Evolutionary conservation across 2,888 invertebrate species (phyloP).

Genomic region (Hirtodrosophila confusa): DNA sequence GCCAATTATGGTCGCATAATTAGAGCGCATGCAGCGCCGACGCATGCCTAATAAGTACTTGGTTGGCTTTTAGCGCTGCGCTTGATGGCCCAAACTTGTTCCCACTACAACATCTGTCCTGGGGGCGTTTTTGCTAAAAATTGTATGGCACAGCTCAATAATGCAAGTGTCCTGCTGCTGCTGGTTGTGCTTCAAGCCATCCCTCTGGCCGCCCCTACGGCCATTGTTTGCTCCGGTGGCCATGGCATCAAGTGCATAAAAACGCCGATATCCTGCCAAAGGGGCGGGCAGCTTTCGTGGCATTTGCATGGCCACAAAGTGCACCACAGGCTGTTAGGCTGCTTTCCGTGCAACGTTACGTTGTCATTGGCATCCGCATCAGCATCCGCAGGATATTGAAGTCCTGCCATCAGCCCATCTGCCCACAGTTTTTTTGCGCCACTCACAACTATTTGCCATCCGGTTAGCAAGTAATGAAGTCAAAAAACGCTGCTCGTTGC

Average conservation of each 20-base stretch:
- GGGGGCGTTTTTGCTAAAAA: slow-evolving; percentile 45
- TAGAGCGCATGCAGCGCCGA: slow-evolving; percentile 55
- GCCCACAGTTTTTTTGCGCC: slow-evolving; percentile 1
- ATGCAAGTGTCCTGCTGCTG: slow-evolving; percentile 39
- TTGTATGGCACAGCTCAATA: slow-evolving; percentile 50
- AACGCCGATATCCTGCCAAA: slow-evolving; percentile 61
- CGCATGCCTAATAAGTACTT: slow-evolving; percentile 71
- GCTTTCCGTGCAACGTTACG: slow-evolving; percentile 3
- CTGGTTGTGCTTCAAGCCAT: slow-evolving; percentile 6
- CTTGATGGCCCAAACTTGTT: slow-evolving; percentile 49
- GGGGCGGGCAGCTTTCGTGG: slow-evolving; percentile 26
- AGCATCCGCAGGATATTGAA: slow-evolving; percentile 60
- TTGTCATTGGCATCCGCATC: slow-evolving; percentile 14
- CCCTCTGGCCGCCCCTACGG: slow-evolving; percentile 8
- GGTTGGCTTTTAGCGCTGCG: slow-evolving; percentile 58
- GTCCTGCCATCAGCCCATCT: slow-evolving; percentile 20
- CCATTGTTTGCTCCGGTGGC: slow-evolving; percentile 50
- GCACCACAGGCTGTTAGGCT: slow-evolving; percentile 22
- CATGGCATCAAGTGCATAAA: slow-evolving; percentile 55
- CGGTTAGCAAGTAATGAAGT: slow-evolving; percentile 28
- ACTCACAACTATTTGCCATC: slow-evolving; percentile 28
- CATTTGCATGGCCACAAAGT: slow-evolving; percentile 71
- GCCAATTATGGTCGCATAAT: slow-evolving; percentile 56
- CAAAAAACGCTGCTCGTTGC: slow-evolving; percentile 1
- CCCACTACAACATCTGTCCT: slow-evolving; percentile 9